These are phyloP conservation scores for Axea sp. DNA, from an alignment of 2,888 invertebrate species.

Conservation along the genomic window DNA sequence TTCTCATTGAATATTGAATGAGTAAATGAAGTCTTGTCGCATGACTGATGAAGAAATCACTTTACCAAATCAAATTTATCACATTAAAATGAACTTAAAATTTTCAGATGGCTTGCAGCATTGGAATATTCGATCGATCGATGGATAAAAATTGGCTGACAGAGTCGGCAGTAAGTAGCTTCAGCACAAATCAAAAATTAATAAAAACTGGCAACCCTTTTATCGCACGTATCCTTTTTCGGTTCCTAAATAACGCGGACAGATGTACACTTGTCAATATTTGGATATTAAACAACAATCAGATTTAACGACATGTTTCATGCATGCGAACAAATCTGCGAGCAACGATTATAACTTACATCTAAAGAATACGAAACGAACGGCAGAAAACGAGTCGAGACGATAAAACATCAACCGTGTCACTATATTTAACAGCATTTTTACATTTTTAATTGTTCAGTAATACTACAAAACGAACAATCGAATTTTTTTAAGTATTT, in stretches of 20 bases:
- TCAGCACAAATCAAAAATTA: slow-evolving; percentile 64
- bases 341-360: slow-evolving; percentile 41
- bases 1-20: too few relatives aligned
- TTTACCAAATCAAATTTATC: slow-evolving; percentile 15
- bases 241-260: slow-evolving; percentile 54
- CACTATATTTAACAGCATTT: slow-evolving; percentile 32
- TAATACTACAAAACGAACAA: slow-evolving; percentile 1
- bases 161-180: slow-evolving; percentile 80
- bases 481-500: slow-evolving; percentile 34
- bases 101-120: slow-evolving; percentile 93
- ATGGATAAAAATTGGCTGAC: slow-evolving; percentile 91
- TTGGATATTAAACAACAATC: slow-evolving; percentile 27
- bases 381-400: slow-evolving; percentile 15
- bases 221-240: slow-evolving; percentile 63
- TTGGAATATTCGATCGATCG: slow-evolving; percentile 96
- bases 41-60: slow-evolving; percentile 33
- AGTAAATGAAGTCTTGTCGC: slow-evolving; percentile 6
- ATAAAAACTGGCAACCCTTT: slow-evolving; percentile 65
- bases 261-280: slow-evolving; percentile 39
- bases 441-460: slow-evolving; percentile 49
- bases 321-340: slow-evolving; percentile 31
- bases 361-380: slow-evolving; percentile 21
- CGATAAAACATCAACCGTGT: slow-evolving; percentile 6
- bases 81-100: slow-evolving; percentile 58
- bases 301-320: slow-evolving; percentile 14